These are phyloP conservation scores for Coendou prehensilis DNA, from an alignment of 2,797 vertebrate species.

Conservation along the genomic window DNA sequence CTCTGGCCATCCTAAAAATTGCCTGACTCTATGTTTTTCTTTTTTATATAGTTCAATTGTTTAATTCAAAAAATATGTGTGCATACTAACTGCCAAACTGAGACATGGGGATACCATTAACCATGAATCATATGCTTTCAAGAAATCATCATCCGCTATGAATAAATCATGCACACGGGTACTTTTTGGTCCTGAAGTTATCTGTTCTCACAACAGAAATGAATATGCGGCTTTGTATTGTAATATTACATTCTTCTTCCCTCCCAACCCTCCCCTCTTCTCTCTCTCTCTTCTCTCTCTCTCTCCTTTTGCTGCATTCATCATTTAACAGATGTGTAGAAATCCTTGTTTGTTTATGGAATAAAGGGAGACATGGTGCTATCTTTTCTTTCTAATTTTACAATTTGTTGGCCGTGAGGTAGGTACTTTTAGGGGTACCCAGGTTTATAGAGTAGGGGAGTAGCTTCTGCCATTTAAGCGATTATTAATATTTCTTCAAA, in stretches of 20 bases:
- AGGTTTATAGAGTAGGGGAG: not conserved
- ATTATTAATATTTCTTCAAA: not conserved
- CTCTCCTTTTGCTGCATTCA: not conserved
- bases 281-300: not conserved
- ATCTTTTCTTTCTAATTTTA: not conserved
- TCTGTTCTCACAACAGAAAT: not conserved
- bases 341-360: not conserved
- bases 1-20: not conserved
- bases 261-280: not conserved
- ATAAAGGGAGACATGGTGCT: not conserved
- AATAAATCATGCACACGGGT: not conserved
- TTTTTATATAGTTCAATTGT: not conserved
- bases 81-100: not conserved
- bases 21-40: not conserved
- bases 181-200: not conserved
- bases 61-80: not conserved
- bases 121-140: not conserved
- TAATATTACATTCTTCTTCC: not conserved
- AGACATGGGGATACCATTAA: fast-evolving
- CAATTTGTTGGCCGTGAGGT: not conserved
- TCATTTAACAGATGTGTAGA: not conserved
- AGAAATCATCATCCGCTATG: not conserved
- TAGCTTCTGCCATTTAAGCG: not conserved
- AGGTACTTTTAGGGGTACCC: not conserved
- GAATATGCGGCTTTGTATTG: not conserved